Percentiles rank a stretch among this genome's conserved stretches.
phyloP scores from a whole-genome alignment of 2,113 vertebrate genomes.

The Erinaceus europaeus region DNA sequence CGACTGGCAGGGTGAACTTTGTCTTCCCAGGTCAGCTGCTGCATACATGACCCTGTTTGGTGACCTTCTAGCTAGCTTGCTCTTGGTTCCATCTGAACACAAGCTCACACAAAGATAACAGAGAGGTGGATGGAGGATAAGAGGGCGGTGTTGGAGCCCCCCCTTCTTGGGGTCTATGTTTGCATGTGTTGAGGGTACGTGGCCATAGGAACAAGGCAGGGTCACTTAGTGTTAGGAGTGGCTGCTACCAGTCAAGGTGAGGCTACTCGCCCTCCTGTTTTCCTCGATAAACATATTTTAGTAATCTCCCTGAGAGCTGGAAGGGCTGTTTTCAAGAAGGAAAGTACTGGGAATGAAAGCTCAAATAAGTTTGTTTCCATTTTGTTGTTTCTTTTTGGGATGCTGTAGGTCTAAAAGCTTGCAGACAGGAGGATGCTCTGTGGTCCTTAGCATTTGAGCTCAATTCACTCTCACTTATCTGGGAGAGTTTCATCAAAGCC shows the following conservation, averaged over 20 bases:
- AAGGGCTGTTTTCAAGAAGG: neutral
- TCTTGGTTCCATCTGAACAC: neutral
- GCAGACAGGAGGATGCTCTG: accelerated
- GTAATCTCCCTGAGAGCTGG: neutral
- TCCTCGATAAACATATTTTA: neutral
- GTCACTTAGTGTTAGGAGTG: neutral
- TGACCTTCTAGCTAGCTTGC: neutral
- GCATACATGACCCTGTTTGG: accelerated
- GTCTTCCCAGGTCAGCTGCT: neutral
- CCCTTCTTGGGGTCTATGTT: too few species aligned
- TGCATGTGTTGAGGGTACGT: too few species aligned
- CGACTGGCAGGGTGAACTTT: accelerated
- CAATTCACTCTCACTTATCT: neutral
- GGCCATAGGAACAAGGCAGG: neutral
- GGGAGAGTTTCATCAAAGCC: neutral
- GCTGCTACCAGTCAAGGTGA: accelerated
- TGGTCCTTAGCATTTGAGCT: too few species aligned
- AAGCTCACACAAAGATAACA: neutral
- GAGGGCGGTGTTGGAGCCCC: too few species aligned
- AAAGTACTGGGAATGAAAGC: neutral
- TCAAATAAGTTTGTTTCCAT: neutral
- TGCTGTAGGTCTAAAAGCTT: neutral
- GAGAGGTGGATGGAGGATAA: accelerated
- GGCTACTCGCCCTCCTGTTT: too few species aligned
- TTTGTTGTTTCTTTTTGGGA: neutral